phyloP scores from a whole-genome alignment of 2,113 vertebrate genomes.

The Fregetta grallaria region DNA sequence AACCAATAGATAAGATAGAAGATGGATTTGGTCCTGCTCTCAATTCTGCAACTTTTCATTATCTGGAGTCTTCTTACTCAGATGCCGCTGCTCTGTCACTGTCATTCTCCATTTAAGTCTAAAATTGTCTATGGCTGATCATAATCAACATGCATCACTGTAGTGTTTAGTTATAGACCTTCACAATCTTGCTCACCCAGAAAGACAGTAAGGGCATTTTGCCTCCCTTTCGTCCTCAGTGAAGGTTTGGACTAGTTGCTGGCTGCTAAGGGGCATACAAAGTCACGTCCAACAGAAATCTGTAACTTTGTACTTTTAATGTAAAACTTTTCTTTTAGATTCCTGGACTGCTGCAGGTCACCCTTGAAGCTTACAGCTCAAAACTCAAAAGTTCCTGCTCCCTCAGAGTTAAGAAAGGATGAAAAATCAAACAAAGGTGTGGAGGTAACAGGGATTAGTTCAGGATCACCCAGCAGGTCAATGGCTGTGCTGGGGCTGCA shows the following conservation, averaged over 20 bases:
- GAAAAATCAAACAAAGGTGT: neutral
- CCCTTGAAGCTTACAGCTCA: neutral
- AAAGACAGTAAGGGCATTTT: neutral
- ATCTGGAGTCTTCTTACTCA: neutral
- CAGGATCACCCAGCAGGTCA: neutral
- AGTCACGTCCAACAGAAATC: neutral
- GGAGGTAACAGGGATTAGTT: neutral
- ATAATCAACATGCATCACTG: neutral
- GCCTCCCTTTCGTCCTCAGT: neutral
- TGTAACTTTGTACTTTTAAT: neutral
- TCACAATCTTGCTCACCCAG: neutral
- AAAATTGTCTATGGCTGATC: neutral
- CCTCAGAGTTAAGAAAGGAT: neutral
- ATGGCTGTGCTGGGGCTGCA: neutral
- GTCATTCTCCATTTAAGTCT: neutral
- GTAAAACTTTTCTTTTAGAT: neutral
- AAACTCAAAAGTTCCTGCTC: neutral
- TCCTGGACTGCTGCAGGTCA: neutral
- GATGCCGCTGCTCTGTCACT: neutral
- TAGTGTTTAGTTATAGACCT: neutral
- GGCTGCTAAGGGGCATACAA: neutral
- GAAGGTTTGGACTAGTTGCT: neutral
- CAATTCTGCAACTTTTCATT: neutral
- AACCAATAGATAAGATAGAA: neutral
- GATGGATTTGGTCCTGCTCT: neutral